A percentile compares a stretch with the other conserved stretches of the same genome.
Evolutionary conservation across 2,888 invertebrate species (phyloP).

Genomic region (Pollenia angustigena): DNA sequence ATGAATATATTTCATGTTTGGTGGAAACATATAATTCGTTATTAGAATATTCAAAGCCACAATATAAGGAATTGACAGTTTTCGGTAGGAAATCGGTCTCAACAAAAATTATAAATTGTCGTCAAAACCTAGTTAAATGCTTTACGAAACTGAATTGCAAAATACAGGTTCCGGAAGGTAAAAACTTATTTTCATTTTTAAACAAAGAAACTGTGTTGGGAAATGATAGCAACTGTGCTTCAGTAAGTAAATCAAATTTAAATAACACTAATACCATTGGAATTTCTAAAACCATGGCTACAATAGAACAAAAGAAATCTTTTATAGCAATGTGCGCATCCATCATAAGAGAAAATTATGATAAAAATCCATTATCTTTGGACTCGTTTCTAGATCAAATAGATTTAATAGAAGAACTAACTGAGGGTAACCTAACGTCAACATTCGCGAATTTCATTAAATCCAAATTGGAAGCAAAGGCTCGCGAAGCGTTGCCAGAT

Average conservation of each 20-base stretch:
- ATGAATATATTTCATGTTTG: constrained; percentile 8
- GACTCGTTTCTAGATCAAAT: constrained; percentile 1
- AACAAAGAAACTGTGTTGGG: constrained; percentile 3
- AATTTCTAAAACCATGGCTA: neutral
- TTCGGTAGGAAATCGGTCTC: neutral
- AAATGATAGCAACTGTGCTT: neutral
- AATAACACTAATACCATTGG: no score
- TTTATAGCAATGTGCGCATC: neutral
- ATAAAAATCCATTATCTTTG: constrained; percentile 5
- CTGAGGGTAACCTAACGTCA: neutral
- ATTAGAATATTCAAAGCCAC: neutral
- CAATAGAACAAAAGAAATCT: neutral
- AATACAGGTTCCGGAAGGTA: neutral
- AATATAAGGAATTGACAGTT: neutral
- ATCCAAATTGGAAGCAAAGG: constrained; percentile 1
- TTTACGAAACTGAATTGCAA: neutral
- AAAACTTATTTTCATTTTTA: neutral
- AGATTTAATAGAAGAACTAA: neutral
- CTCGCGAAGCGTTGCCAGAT: constrained; percentile 20
- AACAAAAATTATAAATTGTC: neutral
- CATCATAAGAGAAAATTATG: constrained; percentile 20
- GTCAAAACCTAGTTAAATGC: neutral
- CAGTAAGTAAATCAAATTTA: neutral
- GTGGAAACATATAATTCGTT: neutral
- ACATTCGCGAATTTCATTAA: constrained; percentile 10